These are phyloP conservation scores for Pollimyrus isidori DNA, from an alignment of 2,113 vertebrate species.

Conservation along the genomic window DNA sequence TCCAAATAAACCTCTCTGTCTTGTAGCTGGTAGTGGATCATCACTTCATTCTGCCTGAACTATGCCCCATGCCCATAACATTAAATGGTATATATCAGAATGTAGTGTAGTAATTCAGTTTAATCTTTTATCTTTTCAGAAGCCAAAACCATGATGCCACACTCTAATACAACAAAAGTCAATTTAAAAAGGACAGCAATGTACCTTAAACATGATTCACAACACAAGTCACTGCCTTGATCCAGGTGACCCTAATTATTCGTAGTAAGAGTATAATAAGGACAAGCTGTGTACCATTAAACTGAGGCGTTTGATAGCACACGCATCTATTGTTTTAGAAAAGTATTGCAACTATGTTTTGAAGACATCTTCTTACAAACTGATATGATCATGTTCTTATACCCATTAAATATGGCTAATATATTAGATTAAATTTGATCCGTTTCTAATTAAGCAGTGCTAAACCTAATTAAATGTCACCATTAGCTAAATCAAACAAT, in stretches of 20 bases:
- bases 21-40: neutral
- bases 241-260: neutral
- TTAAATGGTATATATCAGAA: neutral
- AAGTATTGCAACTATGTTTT: neutral
- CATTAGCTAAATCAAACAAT: neutral
- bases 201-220: neutral
- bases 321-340: neutral
- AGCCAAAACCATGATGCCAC: neutral
- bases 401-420: neutral
- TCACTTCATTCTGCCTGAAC: neutral
- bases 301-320: neutral
- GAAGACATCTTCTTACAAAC: neutral
- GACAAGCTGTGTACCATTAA: neutral
- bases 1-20: neutral
- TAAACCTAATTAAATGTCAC: neutral
- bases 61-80: neutral
- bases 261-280: neutral
- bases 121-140: neutral
- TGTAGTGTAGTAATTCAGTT: neutral
- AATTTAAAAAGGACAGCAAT: neutral
- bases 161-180: neutral
- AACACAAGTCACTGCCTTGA: neutral
- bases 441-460: neutral
- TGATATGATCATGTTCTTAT: neutral
- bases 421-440: neutral